Evolutionary conservation across 2,888 invertebrate species (phyloP).

Genomic region (Lithophane ornitopus): DNA sequence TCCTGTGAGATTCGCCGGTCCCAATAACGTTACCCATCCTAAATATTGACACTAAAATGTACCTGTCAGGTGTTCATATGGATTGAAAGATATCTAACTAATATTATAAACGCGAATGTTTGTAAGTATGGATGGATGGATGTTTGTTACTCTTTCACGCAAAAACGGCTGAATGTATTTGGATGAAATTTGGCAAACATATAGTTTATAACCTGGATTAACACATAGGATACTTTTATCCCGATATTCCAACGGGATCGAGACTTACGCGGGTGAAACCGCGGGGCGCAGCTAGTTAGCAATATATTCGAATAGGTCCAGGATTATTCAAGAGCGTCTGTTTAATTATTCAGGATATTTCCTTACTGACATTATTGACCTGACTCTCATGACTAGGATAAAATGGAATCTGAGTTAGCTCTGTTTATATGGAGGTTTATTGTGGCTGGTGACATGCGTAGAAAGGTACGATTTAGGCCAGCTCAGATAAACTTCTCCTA

Average conservation of each 20-base stretch:
- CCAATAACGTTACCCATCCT: conserved; percentile 43
- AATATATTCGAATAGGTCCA: conserved; percentile 6
- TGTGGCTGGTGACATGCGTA: background rate
- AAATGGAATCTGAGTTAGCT: background rate
- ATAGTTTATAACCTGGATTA: no score
- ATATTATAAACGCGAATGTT: no score
- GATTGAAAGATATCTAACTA: conserved; percentile 33
- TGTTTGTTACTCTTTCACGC: no score
- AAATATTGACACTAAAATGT: conserved; percentile 31
- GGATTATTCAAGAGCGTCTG: background rate
- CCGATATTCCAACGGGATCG: no score
- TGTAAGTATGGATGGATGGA: no score
- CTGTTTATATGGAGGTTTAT: background rate
- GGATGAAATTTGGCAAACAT: no score
- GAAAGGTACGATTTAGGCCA: background rate
- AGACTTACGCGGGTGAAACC: no score
- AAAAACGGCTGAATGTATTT: no score
- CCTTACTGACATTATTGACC: no score
- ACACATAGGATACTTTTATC: no score
- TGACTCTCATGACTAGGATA: background rate
- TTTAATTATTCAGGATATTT: background rate
- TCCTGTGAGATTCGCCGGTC: conserved; percentile 16
- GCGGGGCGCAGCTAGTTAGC: no score
- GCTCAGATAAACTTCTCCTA: background rate
- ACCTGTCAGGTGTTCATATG: conserved; percentile 3